Evolutionary conservation across 2,888 invertebrate species (phyloP), one percentile per base, ranked within the genome.

Genomic region (Ornithoptera alexandrae): DNA sequence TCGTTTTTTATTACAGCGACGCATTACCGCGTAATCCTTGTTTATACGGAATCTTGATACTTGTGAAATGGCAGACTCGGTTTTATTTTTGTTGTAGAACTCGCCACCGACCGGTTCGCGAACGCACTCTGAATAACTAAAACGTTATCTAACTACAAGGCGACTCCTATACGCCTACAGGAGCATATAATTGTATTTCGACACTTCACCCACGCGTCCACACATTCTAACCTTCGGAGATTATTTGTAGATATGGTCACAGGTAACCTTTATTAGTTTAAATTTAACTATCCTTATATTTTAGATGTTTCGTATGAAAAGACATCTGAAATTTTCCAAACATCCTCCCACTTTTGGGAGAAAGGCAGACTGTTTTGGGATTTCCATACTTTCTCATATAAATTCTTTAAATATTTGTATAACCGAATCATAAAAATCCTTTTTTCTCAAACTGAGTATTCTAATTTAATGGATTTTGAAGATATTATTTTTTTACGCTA

Each of bases 111-210:
- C 69, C 65, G 65, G 65, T 69, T 62, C 50, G 50, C 53, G 64
- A 65, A 18, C 73, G 59, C 74, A 74, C 75, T 80, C 72, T 77
- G 78, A 20, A 62, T 65, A 58, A 65, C 77, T 76, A 77, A 79
- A 79, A 79, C 77, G 74, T 73, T 75, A 75, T 77, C 77, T 78
- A 79, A 79, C 79, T 77, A 78, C 77, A 71, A 73, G 74, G 73
- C 74, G 71, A 76, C 71, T 70, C 68, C 74, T 72, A 70, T 67
- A 24, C 72, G 76, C 77, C 74, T 76, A 79, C 76, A 75, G 77
- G 72, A 74, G 75, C 67, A 66, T 60, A 70, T 73, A 71, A 69
- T 72, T 66, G 73, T 18, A 73, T 79, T 80, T 79, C 79, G 78
- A 76, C 78, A 79, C 62, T 61, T 71, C 79, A 71, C 79, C 80